Conservation (phyloP, 2,797 vertebrate genomes). For the Melanotaenia maccullochi region DNA sequence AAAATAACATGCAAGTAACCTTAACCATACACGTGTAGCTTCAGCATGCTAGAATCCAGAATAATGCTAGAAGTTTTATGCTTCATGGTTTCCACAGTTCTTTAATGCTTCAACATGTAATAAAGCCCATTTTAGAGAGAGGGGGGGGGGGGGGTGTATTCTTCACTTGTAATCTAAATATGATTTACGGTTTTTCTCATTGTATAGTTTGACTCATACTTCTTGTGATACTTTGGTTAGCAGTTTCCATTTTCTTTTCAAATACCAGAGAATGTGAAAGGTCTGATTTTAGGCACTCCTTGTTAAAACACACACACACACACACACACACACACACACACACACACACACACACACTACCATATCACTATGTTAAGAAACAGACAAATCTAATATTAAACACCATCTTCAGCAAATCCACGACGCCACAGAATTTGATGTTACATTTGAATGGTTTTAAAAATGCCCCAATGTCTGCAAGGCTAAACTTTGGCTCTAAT, state of each 20-base stretch:
- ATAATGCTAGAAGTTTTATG: not conserved
- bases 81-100: not conserved
- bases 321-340: too few species aligned
- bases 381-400: not conserved
- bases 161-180: not conserved
- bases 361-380: not conserved
- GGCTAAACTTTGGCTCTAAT: not conserved
- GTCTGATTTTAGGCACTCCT: not conserved
- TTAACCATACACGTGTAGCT: not conserved
- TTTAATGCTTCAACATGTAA: not conserved
- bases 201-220: not conserved
- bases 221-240: not conserved
- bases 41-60: not conserved
- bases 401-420: not conserved
- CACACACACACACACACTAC: not conserved
- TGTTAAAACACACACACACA: not conserved
- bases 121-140: not conserved
- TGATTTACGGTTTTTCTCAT: not conserved
- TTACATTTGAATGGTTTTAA: not conserved
- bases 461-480: not conserved
- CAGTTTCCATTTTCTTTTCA: not conserved
- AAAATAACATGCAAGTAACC: conserved; percentile 32
- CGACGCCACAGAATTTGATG: not conserved
- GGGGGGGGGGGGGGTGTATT: not conserved
- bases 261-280: not conserved